These are phyloP conservation scores for Myotis daubentonii DNA, from an alignment of 2,797 vertebrate genomes.

Conservation along the genomic window DNA sequence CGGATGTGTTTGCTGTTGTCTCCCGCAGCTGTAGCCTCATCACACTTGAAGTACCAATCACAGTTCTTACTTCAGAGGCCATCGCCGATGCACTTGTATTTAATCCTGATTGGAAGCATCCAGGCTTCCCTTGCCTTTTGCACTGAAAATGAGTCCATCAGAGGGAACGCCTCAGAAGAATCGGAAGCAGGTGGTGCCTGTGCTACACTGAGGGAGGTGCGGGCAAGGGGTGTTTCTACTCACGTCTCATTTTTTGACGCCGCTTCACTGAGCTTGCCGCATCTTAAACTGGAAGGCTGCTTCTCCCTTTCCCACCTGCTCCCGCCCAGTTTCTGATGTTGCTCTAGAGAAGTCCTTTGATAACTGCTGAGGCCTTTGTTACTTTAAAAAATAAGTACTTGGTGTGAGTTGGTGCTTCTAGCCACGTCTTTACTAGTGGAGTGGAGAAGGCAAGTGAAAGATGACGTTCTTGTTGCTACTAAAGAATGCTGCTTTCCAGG, in stretches of 20 bases:
- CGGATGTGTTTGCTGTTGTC: neutral
- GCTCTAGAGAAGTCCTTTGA: constrained; percentile 42
- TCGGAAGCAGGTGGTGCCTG: neutral
- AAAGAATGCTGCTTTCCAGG: neutral
- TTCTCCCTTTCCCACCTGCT: neutral
- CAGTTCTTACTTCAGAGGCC: neutral
- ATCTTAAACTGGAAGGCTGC: constrained; percentile 18
- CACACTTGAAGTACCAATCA: neutral
- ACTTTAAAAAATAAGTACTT: constrained; percentile 61
- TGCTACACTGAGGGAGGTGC: neutral
- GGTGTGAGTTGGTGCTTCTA: neutral
- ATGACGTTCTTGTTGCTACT: constrained; percentile 28
- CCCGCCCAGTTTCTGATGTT: constrained; percentile 36
- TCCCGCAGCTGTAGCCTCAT: neutral
- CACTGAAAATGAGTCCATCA: neutral
- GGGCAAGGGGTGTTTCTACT: neutral
- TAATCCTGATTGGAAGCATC: neutral
- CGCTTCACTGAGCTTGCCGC: constrained; percentile 30
- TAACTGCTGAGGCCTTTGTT: constrained; percentile 51
- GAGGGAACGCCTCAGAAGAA: neutral
- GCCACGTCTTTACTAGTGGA: neutral
- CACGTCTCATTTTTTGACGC: neutral
- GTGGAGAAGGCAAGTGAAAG: constrained; percentile 9
- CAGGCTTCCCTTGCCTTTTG: constrained; percentile 27
- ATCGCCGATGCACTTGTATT: neutral